These are phyloP conservation scores for Phortica magna DNA, from an alignment of 2,888 invertebrate genomes.

Conservation along the genomic window DNA sequence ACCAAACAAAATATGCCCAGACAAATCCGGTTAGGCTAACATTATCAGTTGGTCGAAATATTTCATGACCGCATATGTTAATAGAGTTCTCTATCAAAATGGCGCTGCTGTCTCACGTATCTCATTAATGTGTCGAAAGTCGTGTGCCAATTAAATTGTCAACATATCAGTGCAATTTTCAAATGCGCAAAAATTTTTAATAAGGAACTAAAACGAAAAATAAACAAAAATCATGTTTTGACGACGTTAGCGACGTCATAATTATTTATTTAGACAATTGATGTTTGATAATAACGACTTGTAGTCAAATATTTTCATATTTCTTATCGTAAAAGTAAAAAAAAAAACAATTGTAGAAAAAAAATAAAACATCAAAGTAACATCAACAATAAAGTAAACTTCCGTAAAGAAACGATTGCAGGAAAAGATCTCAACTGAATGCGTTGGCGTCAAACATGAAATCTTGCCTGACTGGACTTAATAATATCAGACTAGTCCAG, in stretches of 20 bases:
- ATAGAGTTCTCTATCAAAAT: too few relatives aligned
- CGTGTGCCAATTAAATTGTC: not conserved
- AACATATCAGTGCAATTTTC: not conserved
- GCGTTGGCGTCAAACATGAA: not conserved
- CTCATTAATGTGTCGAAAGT: not conserved
- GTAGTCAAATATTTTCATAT: not conserved
- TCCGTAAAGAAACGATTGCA: not conserved
- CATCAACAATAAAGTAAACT: not conserved
- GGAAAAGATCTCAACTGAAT: not conserved
- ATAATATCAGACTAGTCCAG: not conserved
- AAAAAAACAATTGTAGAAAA: not conserved
- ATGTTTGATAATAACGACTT: not conserved
- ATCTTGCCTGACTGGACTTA: not conserved
- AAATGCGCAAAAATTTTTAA: not conserved
- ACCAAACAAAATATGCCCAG: not conserved
- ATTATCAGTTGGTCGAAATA: too few relatives aligned
- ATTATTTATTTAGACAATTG: slow-evolving; percentile 9
- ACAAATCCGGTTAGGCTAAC: not conserved
- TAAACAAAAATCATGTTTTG: not conserved
- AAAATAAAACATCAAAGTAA: not conserved
- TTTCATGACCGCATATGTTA: too few relatives aligned
- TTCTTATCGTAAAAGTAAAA: not conserved
- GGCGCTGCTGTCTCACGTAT: too few relatives aligned
- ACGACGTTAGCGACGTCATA: not conserved
- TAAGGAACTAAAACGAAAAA: not conserved